Conservation (phyloP, 2,797 vertebrate genomes). For the Oreochromis mossambicus region DNA sequence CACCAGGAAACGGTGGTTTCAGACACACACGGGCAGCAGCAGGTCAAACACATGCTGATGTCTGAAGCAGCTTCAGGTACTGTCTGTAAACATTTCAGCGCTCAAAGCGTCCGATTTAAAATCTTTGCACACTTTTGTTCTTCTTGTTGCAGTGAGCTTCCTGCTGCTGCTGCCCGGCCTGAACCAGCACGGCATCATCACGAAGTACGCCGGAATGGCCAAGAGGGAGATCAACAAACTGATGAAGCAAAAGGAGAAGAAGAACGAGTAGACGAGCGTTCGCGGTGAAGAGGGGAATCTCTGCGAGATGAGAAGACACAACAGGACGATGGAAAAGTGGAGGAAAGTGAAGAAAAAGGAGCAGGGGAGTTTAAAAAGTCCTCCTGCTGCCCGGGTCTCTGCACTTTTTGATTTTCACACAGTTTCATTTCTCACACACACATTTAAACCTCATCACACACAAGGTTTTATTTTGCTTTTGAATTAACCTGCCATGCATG, state of each 20-base stretch:
- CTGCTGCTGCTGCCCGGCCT: constrained; percentile 91
- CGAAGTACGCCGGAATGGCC: constrained; percentile 90
- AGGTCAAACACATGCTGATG: background rate
- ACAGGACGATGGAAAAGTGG: background rate
- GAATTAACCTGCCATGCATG: constrained; percentile 9
- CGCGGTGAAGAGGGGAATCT: background rate
- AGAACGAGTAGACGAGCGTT: constrained; percentile 80
- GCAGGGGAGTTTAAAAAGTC: background rate
- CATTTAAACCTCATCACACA: background rate
- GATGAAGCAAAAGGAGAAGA: constrained; percentile 98
- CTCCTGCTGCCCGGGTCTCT: background rate
- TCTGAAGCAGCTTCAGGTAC: background rate
- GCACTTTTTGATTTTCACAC: background rate
- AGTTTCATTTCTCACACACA: constrained; percentile 16
- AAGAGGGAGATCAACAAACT: constrained; percentile 97
- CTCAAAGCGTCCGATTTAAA: fast-evolving
- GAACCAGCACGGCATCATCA: constrained; percentile 93
- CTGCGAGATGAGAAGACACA: background rate
- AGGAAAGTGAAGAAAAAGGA: constrained; percentile 10
- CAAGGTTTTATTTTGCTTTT: background rate
- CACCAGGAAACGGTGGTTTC: background rate
- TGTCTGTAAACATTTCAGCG: background rate
- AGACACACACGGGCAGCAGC: background rate
- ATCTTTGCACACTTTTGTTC: background rate
- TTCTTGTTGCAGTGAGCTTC: constrained; percentile 80